These are phyloP conservation scores for Lasius fuliginosus DNA, from an alignment of 2,888 invertebrate species.

Conservation along the genomic window DNA sequence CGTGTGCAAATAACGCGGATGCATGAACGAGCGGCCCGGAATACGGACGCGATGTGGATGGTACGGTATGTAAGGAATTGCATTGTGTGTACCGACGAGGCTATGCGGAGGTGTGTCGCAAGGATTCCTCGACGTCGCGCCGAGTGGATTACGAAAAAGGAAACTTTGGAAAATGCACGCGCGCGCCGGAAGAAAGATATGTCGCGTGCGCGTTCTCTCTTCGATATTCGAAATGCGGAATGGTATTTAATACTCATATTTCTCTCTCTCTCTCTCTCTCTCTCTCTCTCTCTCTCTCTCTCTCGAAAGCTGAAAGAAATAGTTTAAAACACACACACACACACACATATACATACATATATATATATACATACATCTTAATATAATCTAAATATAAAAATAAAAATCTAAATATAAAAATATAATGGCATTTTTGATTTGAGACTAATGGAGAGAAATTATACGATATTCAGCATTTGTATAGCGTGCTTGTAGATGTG, in stretches of 20 bases:
- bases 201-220: not conserved
- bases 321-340: not conserved
- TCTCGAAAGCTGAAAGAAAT: not conserved
- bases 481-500: not conserved
- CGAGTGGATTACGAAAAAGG: conserved; percentile 34
- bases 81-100: conserved; percentile 10
- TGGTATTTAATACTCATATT: conserved; percentile 14
- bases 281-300: no score
- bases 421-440: not conserved
- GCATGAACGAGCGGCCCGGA: conserved; percentile 29
- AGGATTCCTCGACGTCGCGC: conserved; percentile 25
- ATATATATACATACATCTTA: not conserved
- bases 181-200: conserved; percentile 7
- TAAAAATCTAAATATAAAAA: no score
- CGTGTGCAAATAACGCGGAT: conserved; percentile 53
- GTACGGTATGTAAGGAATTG: conserved; percentile 44
- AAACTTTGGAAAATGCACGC: not conserved
- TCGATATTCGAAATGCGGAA: not conserved
- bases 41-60: conserved; percentile 20
- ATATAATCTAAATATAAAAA: no score
- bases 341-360: no score
- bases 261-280: no score
- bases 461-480: not conserved
- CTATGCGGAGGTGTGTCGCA: conserved; percentile 34
- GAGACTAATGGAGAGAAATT: not conserved